Evolutionary conservation across 2,888 invertebrate genomes (phyloP).

Genomic region (Nezara viridula): DNA sequence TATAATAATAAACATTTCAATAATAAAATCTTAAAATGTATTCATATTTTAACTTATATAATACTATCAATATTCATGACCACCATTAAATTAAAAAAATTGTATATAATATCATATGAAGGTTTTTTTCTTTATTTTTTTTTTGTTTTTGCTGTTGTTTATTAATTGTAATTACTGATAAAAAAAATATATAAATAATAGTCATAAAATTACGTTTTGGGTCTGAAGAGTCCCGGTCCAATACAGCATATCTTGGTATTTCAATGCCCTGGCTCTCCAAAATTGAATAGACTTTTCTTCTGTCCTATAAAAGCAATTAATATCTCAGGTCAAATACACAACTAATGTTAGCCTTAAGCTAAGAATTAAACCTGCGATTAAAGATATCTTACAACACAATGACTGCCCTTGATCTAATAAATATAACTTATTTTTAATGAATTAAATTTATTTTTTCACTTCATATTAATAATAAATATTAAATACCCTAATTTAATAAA

Average conservation of each 20-base stretch:
- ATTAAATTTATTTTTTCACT: not conserved
- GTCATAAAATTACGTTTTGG: constrained; percentile 79
- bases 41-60: too few species aligned
- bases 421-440: not conserved
- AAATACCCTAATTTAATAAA: too few species aligned
- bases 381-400: not conserved
- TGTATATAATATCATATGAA: too few species aligned
- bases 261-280: constrained; percentile 95
- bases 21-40: too few species aligned
- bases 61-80: too few species aligned
- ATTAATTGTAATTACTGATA: too few species aligned
- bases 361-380: not conserved
- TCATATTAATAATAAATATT: not conserved
- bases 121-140: too few species aligned
- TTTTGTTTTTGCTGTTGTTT: too few species aligned
- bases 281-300: constrained; percentile 94
- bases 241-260: constrained; percentile 96
- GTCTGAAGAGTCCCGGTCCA: constrained; percentile 93
- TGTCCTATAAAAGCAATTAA: constrained; percentile 74
- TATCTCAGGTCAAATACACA: constrained; percentile 32
- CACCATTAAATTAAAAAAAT: too few species aligned
- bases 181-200: too few species aligned
- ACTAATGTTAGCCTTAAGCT: not conserved
- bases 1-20: too few species aligned
- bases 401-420: not conserved